phyloP scores from a whole-genome alignment of 2,113 vertebrate species.

The Tiliqua scincoides region DNA sequence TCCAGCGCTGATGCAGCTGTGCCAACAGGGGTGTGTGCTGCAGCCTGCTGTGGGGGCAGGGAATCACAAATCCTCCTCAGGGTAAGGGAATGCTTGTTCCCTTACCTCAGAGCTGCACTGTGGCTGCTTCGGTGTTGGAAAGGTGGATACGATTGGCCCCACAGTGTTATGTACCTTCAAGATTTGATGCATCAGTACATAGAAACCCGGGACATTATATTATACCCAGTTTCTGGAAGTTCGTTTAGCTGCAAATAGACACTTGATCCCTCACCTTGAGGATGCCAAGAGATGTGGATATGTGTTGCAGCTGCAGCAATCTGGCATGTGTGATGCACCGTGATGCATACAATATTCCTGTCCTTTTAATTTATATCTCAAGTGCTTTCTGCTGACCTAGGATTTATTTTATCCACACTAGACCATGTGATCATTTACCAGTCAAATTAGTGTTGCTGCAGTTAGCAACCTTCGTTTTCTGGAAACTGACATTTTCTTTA shows the following conservation, averaged over 20 bases:
- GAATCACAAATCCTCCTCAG: too few relatives aligned
- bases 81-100: too few relatives aligned
- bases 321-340: background rate
- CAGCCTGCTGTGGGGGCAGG: too few relatives aligned
- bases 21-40: too few relatives aligned
- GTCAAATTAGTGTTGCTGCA: background rate
- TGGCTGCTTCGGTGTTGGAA: too few relatives aligned
- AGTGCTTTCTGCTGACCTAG: background rate
- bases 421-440: background rate
- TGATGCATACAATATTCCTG: background rate
- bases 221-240: background rate
- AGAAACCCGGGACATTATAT: background rate
- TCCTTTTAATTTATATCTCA: background rate
- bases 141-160: too few relatives aligned
- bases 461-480: background rate
- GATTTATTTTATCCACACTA: background rate
- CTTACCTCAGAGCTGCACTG: too few relatives aligned
- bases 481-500: background rate
- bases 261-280: background rate
- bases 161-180: background rate
- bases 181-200: background rate
- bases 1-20: too few relatives aligned
- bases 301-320: background rate
- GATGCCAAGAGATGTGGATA: background rate
- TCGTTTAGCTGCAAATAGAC: background rate